Base-by-base conservation (phyloP, 2,888 invertebrate species). In the Sarcophaga carnaria region DNA sequence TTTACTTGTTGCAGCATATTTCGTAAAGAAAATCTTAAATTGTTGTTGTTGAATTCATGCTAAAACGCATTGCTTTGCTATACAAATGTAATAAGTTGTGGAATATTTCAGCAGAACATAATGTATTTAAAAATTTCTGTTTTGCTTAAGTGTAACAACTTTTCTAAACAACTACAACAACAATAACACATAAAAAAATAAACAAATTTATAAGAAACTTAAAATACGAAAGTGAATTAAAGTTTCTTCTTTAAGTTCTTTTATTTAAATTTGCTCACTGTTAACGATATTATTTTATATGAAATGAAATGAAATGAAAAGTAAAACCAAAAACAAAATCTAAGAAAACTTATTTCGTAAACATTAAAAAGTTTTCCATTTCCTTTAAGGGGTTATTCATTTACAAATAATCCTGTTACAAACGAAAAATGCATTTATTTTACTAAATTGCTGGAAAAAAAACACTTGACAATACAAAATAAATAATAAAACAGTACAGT, bases 401-500 rank as follows among this genome's bases (percentile, higher is more conserved):
- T 69, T 75, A 27, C 45, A 69, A 69, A 67, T 60, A 67, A 80
- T 69, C 27, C 27, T 20, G 25, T 62, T 25, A 62, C 4, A 37
- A 67, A 14, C 10, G 37, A 11, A 60, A 62, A 37, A 37, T 6
- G 37, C 37, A 37, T 37, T 60, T 22, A 45, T 62, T 62, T 67
- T 45, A 4, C 4, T 12, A 14, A 54, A 12, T 54, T 17, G 17
- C 8, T 71, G 3, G 5, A 60, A 20, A 4, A 59, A 82, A 76
- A 75, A 54, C 76, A 76, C 64, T 76, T 70, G 66, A 83, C 64
- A 66, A 75, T 37, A 81, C 22, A 64, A 64, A 64, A 64, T 25
- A 49, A 70, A 59, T 37, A 25, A 27, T 12, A 62, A 70, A 27
- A 49, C 54, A 11, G 25, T 25, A 20, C 17, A 63, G 22, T 25